Evolutionary conservation across 2,888 invertebrate genomes (phyloP).

Genomic region (Hoplodrina blanda): DNA sequence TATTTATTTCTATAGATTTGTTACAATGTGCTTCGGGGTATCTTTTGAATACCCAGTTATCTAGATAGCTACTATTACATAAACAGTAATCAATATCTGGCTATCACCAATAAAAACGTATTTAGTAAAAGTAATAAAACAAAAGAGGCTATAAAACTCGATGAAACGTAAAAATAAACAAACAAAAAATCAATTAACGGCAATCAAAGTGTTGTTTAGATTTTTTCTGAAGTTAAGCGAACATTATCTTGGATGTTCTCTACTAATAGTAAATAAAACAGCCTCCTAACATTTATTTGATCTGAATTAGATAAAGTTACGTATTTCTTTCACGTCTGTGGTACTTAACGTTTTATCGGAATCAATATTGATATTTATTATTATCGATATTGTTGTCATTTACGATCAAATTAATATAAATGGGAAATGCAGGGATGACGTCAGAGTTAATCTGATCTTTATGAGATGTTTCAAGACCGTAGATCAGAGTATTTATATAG

Average conservation of each 20-base stretch:
- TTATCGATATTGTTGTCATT: slow-evolving; percentile 47
- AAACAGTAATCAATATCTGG: neutral
- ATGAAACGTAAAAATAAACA: slow-evolving; percentile 17
- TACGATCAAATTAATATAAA: slow-evolving; percentile 47
- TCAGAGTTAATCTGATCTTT: slow-evolving; percentile 7
- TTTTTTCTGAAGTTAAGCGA: slow-evolving; percentile 32
- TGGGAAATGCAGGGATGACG: slow-evolving; percentile 46
- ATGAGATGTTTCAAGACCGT: slow-evolving; percentile 8
- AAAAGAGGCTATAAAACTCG: slow-evolving; percentile 12
- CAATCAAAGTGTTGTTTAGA: slow-evolving; percentile 31
- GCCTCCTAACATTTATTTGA: slow-evolving; percentile 47
- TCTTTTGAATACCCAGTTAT: neutral
- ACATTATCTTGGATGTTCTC: slow-evolving; percentile 41
- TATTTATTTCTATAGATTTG: neutral
- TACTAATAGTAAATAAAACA: slow-evolving; percentile 46
- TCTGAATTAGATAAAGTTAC: slow-evolving; percentile 48
- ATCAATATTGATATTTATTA: slow-evolving; percentile 51
- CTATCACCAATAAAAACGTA: neutral
- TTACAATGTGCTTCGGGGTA: neutral
- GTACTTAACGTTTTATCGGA: slow-evolving; percentile 44
- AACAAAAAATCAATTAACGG: slow-evolving; percentile 42
- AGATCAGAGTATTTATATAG: neutral
- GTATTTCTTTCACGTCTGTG: slow-evolving; percentile 40
- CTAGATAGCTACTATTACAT: no score
- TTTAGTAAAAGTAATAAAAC: slow-evolving; percentile 8